These are phyloP conservation scores for Chromis chromis DNA, from an alignment of 2,797 vertebrate species.

Conservation along the genomic window DNA sequence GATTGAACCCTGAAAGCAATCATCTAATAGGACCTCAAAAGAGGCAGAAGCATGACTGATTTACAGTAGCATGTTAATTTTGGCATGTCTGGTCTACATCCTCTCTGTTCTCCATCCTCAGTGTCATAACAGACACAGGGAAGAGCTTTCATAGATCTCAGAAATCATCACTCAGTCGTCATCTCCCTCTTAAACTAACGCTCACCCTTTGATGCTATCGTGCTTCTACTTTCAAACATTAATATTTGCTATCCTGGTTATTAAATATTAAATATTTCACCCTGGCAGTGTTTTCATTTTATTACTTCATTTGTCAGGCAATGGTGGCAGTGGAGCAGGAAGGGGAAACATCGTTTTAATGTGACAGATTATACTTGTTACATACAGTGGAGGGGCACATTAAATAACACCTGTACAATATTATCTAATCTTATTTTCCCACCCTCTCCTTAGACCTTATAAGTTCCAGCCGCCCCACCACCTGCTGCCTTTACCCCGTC, in stretches of 20 bases:
- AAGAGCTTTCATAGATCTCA: constrained; percentile 53
- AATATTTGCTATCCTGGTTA: constrained; percentile 53
- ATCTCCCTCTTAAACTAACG: constrained; percentile 58
- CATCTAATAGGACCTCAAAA: not conserved
- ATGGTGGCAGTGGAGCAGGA: not conserved
- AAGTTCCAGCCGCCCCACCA: not conserved
- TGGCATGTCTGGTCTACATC: constrained; percentile 27
- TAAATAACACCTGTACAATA: constrained; percentile 17
- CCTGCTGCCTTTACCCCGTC: not conserved
- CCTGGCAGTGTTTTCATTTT: constrained; percentile 45
- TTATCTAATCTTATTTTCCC: not conserved
- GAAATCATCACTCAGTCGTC: constrained; percentile 61
- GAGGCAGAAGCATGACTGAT: constrained; percentile 22
- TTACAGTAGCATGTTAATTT: constrained; percentile 36
- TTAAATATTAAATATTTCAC: constrained; percentile 67
- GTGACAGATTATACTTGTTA: constrained; percentile 29
- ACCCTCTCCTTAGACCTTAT: not conserved
- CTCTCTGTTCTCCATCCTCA: constrained; percentile 40
- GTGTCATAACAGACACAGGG: constrained; percentile 23
- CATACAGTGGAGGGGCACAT: not conserved
- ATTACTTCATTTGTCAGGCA: constrained; percentile 50
- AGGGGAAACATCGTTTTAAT: constrained; percentile 41
- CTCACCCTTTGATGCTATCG: constrained; percentile 54
- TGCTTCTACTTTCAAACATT: constrained; percentile 51
- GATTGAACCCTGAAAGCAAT: not conserved